Evolutionary conservation across 2,888 invertebrate genomes (phyloP), one percentile per base, ranked within the genome.

Genomic region (Phasia obesa): DNA sequence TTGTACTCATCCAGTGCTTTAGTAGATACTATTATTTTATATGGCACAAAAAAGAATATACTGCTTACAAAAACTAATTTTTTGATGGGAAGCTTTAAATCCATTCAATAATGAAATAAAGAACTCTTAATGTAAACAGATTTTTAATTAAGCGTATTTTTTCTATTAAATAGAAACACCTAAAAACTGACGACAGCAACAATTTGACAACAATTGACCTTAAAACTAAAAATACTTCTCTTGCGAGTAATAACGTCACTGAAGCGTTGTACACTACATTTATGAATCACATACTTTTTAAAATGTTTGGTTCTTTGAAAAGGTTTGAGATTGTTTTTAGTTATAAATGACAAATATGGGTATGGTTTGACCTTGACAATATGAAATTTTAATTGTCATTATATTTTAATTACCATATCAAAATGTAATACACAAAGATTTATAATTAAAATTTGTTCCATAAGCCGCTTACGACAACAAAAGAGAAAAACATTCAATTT

Each of bases 331-430:
- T 15, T n/a, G 21, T 74, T 62, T 55, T 11, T 19, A 23, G 38
- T 31, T 17, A 23, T 74, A 25, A 76, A 71, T 60, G 31, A 76
- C 53, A 75, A 64, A 31, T 35, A 35, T 35, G 5, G 11, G 11
- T 11, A 31, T n/a, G n/a, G n/a, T n/a, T n/a, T 76, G 64, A 78
- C 82, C 82, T 82, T 82, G 82, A 74, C 47, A 69, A 69, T 53
- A 15, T 13, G n/a, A n/a, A n/a, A n/a, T 15, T 65, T n/a, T 35
- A 35, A 1, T 35, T 35, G 11, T 35, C 3, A 51, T 64, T 19
- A 25, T 21, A 67, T 27, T 60, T 44, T 21, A 74, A 82, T 82
- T 69, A 77, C 81, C 67, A 77, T 77, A 77, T 74, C 73, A 62
- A 69, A 62, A 67, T 42, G 4, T 2, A 1, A 38, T 38, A 38